Base-by-base conservation (phyloP, 1,140 invertebrate species). In the Drosophila simulans region DNA sequence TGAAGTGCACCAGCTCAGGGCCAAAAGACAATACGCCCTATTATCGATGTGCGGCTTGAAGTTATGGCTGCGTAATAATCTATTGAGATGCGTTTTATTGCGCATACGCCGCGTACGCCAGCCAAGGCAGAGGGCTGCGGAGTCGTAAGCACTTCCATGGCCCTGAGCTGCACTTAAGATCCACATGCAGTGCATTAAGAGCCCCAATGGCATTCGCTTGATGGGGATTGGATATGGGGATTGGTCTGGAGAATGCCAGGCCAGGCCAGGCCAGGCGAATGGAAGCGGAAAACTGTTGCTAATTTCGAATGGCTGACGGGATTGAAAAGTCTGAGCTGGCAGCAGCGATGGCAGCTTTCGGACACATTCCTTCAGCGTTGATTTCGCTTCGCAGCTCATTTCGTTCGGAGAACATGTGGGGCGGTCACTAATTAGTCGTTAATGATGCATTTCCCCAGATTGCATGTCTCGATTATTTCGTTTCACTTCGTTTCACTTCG, bases 1-100 rank as follows among this genome's bases (percentile, higher is more conserved):
- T 89, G 56, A 74, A 89, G 71, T 77, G 80, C 80, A 69, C 52
- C 66, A 46, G 57, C 63, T 54, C 43, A 42, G 17, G 56, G 55
- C 58, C 64, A 43, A 51, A 56, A 78, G 75, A 83, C 69, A 69
- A 49, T 58, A 56, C 31, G 46, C 35, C 37, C 31, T 31, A 27
- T 74, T 74, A 84, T 89, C 84, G 84, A 89, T 69, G 80, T 70
- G 59, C 55, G 64, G 22, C 51, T 70, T 68, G 56, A 46, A 83
- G 64, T 84, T 89, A 89, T 80, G 80, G 55, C 40, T 40, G 45
- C 52, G 76, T 89, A 68, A 89, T 89, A 89, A 89, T 89, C 85
- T 78, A 89, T 89, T 89, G 80, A 83, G 78, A 56, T 77, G 84
- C 66, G 78, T 88, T 88, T 88, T 89, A 88, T 84, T 89, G 77